phyloP scores from a whole-genome alignment of 2,113 vertebrate genomes.

The Microcebus lehilahytsara region DNA sequence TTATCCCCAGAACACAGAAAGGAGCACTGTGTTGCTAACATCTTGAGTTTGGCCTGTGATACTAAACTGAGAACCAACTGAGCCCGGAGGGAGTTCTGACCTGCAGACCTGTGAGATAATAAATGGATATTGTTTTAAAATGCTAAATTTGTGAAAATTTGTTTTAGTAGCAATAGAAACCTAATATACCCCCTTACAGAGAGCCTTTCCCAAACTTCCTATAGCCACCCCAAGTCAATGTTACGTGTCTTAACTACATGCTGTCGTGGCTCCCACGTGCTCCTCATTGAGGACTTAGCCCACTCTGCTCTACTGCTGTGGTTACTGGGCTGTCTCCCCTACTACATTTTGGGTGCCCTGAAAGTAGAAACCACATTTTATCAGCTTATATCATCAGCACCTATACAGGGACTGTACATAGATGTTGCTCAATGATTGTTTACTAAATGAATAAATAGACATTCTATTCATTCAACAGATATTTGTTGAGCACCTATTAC shows the following conservation, averaged over 20 bases:
- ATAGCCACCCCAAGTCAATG: background rate
- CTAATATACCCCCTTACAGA: background rate
- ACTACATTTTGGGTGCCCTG: background rate
- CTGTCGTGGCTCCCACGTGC: rapidly evolving
- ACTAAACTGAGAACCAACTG: background rate
- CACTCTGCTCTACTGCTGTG: background rate
- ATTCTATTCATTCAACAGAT: background rate
- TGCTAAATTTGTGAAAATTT: background rate
- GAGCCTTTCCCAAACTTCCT: background rate
- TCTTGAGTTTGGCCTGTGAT: background rate
- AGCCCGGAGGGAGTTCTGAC: background rate
- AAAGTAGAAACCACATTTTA: background rate
- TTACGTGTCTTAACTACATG: background rate
- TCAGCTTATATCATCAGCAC: background rate
- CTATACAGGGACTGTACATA: background rate
- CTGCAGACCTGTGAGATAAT: background rate
- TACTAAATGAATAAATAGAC: background rate
- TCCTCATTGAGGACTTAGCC: background rate
- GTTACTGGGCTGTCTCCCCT: background rate
- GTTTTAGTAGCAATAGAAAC: background rate
- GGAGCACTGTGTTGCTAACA: background rate
- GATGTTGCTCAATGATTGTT: background rate
- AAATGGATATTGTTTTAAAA: background rate
- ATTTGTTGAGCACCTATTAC: background rate
- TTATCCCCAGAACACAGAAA: background rate